phyloP scores from a whole-genome alignment of 2,797 vertebrate species.

The Lithobates sylvaticus region DNA sequence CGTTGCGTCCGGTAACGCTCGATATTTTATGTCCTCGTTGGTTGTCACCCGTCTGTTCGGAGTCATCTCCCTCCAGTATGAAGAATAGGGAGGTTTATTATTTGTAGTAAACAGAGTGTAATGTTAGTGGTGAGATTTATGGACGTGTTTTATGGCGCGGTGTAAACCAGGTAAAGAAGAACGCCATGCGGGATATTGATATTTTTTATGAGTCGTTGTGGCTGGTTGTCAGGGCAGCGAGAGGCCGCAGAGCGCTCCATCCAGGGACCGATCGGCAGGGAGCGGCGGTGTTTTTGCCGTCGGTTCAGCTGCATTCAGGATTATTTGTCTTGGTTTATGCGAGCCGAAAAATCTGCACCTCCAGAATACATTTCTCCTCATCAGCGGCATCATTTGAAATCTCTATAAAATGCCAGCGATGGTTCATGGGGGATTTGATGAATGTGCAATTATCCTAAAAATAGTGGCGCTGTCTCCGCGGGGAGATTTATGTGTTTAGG shows the following conservation, averaged over 20 bases:
- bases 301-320: not conserved
- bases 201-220: too few relatives aligned
- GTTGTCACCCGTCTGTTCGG: too few relatives aligned
- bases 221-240: not conserved
- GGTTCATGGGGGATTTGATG: slow-evolving; percentile 42
- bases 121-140: too few relatives aligned
- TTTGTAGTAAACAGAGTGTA: too few relatives aligned
- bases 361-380: slow-evolving; percentile 48
- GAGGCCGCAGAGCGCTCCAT: too few relatives aligned
- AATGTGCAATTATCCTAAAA: slow-evolving; percentile 57
- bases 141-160: too few relatives aligned
- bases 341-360: slow-evolving; percentile 9
- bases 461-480: slow-evolving; percentile 20
- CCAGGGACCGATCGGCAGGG: not conserved
- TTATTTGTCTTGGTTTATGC: slow-evolving; percentile 7
- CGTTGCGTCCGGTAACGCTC: too few relatives aligned
- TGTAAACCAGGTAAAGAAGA: too few relatives aligned
- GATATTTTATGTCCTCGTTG: too few relatives aligned
- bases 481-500: slow-evolving; percentile 24
- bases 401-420: slow-evolving; percentile 19
- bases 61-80: too few relatives aligned
- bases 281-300: not conserved
- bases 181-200: too few relatives aligned
- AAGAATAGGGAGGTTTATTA: too few relatives aligned
- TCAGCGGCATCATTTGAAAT: slow-evolving; percentile 16